Evolutionary conservation across 2,888 invertebrate genomes (phyloP).

Genomic region (Agrotis exclamationis): DNA sequence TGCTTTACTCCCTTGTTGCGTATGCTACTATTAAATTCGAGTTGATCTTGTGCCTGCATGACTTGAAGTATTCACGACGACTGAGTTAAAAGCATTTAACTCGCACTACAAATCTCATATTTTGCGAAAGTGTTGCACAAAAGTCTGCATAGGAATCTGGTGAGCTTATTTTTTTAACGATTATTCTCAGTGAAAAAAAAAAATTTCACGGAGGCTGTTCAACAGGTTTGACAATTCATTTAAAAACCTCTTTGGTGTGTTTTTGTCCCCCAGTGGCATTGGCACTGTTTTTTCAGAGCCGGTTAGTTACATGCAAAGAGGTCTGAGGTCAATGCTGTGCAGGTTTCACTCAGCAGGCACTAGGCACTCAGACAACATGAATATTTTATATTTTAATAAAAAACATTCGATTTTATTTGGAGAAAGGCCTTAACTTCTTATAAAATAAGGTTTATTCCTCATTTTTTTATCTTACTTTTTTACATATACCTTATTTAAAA

Average conservation of each 20-base stretch:
- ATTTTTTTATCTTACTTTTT: slow-evolving; percentile 13
- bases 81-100: neutral
- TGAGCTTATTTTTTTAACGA: neutral
- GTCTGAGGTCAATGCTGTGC: slow-evolving; percentile 76
- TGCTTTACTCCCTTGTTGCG: no score
- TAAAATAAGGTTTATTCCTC: neutral
- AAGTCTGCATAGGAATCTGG: neutral
- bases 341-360: slow-evolving; percentile 64
- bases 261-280: slow-evolving; percentile 72
- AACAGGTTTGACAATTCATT: slow-evolving; percentile 49
- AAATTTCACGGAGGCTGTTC: slow-evolving; percentile 22
- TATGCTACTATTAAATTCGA: no score
- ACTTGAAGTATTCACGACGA: neutral
- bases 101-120: neutral
- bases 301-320: slow-evolving; percentile 68
- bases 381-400: slow-evolving; percentile 12
- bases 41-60: no score
- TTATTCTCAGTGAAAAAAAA: slow-evolving; percentile 23
- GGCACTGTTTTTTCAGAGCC: slow-evolving; percentile 75
- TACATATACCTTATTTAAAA: neutral
- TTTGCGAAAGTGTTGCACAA: neutral
- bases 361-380: neutral
- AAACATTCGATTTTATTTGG: slow-evolving; percentile 5
- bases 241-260: slow-evolving; percentile 30
- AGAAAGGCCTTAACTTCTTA: no score